Percentiles rank a stretch among this genome's conserved stretches.
phyloP scores from a whole-genome alignment of 2,888 invertebrate genomes.

The Autographa pulchrina region DNA sequence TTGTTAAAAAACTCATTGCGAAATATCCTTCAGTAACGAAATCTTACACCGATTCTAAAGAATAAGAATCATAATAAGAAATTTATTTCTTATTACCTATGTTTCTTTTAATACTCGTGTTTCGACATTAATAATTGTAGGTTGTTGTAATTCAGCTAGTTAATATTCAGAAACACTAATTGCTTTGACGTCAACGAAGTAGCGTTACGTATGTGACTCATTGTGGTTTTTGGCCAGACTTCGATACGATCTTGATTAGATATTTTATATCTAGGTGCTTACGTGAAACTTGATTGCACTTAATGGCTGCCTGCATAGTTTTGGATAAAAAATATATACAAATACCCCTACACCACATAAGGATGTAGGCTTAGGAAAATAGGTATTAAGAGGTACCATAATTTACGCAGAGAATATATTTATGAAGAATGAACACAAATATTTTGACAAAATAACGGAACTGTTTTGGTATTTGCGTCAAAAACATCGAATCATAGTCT shows the following conservation, averaged over 20 bases:
- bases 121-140: slow-evolving; percentile 46
- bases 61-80: slow-evolving; percentile 26
- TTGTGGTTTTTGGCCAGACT: slow-evolving; percentile 9
- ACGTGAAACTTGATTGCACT: background rate
- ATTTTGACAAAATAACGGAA: background rate
- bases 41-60: background rate
- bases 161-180: slow-evolving; percentile 54
- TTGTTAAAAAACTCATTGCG: background rate
- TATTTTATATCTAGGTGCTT: background rate
- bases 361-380: too few relatives aligned
- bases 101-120: slow-evolving; percentile 39
- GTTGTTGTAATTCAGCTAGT: slow-evolving; percentile 39
- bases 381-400: background rate
- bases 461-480: background rate
- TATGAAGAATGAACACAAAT: background rate
- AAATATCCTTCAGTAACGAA: background rate
- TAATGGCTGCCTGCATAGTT: background rate
- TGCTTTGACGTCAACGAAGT: slow-evolving; percentile 51
- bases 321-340: background rate
- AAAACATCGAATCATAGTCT: background rate
- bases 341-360: too few relatives aligned
- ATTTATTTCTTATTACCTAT: slow-evolving; percentile 32
- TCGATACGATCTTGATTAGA: background rate
- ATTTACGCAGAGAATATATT: background rate
- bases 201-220: slow-evolving; percentile 38